These are phyloP conservation scores for Halictus rubicundus DNA, from an alignment of 1,140 invertebrate genomes.

Conservation along the genomic window DNA sequence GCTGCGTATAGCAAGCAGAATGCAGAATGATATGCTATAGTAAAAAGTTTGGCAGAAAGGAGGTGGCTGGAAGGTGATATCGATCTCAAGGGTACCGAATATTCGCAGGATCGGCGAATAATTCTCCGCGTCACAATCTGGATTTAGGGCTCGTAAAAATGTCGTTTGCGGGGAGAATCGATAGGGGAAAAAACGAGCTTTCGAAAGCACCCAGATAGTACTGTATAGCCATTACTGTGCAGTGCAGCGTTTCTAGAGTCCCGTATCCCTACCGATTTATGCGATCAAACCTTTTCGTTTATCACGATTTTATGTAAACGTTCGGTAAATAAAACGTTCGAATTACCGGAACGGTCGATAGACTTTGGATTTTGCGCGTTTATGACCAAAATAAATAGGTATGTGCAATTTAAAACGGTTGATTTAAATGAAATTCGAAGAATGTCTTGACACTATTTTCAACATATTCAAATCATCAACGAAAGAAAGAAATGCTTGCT, in stretches of 20 bases:
- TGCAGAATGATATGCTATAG: not conserved
- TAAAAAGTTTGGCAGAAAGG: not conserved
- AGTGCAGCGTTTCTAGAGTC: not conserved
- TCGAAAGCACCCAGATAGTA: conserved; percentile 36
- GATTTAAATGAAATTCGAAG: too few species aligned
- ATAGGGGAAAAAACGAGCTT: conserved; percentile 40
- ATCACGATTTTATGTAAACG: conserved; percentile 39
- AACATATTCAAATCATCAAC: too few species aligned
- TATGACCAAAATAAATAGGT: too few species aligned
- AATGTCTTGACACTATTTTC: too few species aligned
- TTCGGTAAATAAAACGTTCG: conserved; percentile 20
- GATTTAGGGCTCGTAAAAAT: conserved; percentile 48
- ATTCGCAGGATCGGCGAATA: conserved; percentile 31
- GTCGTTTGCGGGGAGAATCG: conserved; percentile 38
- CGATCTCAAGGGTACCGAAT: conserved; percentile 26
- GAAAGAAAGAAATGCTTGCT: too few species aligned
- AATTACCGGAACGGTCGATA: too few species aligned
- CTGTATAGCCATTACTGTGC: conserved; percentile 13
- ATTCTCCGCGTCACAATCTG: conserved; percentile 34
- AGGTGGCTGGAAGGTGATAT: not conserved
- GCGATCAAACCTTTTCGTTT: conserved; percentile 20
- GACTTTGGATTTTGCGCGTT: too few species aligned
- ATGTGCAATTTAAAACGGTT: too few species aligned
- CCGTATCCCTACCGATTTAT: conserved; percentile 27
- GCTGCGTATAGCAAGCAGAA: not conserved